Conservation (phyloP, 2,113 vertebrate genomes). For the Clarias magur region DNA sequence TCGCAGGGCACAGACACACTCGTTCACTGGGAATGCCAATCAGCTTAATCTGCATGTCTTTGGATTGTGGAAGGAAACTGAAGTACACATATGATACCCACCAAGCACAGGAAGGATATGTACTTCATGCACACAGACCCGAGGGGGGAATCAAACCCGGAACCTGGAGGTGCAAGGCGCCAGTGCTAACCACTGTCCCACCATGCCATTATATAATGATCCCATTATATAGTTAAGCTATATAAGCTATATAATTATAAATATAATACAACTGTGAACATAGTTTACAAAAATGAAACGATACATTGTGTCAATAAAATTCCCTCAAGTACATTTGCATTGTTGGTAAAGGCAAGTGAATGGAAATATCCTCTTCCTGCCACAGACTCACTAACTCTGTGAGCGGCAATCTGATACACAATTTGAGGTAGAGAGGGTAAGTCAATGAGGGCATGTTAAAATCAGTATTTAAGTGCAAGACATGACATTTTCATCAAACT, state of each 20-base stretch:
- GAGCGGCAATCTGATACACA: not conserved
- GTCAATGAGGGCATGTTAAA: not conserved
- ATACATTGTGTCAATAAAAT: no score
- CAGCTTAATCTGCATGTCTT: no score
- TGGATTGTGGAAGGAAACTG: no score
- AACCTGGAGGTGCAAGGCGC: no score
- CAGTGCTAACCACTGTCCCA: no score
- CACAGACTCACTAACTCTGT: not conserved
- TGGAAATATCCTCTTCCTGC: not conserved
- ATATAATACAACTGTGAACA: not conserved
- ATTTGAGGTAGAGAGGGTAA: not conserved
- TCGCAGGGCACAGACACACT: no score
- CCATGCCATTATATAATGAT: no score
- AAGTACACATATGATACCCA: no score
- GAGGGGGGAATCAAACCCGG: no score
- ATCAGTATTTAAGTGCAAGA: conserved; percentile 19
- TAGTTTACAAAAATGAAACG: not conserved
- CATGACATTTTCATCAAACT: not conserved
- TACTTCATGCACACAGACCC: no score
- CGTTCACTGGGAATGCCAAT: no score
- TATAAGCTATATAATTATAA: not conserved
- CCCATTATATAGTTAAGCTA: not conserved
- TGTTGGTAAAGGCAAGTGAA: not conserved
- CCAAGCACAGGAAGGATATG: no score
- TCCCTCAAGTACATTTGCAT: not conserved